Base-by-base conservation (phyloP, 2,888 invertebrate genomes). In the Pyrocoelia pectoralis region DNA sequence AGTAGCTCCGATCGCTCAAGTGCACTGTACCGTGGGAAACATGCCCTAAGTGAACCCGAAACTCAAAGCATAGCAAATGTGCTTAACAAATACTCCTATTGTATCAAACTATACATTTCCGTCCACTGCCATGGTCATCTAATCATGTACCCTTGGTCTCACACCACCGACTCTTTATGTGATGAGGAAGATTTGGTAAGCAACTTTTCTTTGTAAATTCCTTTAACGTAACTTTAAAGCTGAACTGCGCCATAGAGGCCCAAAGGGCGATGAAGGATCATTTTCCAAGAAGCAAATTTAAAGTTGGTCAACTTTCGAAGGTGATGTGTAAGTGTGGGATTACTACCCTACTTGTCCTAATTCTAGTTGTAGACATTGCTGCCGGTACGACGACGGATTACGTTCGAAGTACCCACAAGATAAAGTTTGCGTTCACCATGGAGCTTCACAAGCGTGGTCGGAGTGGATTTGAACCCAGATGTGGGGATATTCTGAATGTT, bases 1-100 rank as follows among this genome's bases (percentile, higher is more conserved):
- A 72, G 73, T 24, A 73, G 72, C 49, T 43, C 49, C 6, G 33
- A 65, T n/a, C 62, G 55, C 3, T 14, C 38, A 0, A 69, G 68
- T 33, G 54, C 61, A 17, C 66, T 59, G 51, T 74, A 73, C 55
- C 59, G 68, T 3, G 74, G 74, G 13, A 48, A 56, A 17, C 29
- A 61, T 17, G 58, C 69, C 4, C 40, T 74, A 18, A 74, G 74
- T 33, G 73, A 74, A 52, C 73, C 73, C 0, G 82, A 80, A 24
- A 40, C 70, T 0, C 57, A 61, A 65, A 62, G 68, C 5, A 49
- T 74, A 40, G 72, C 69, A 2, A 57, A 57, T 8, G 81, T 75
- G 0, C 56, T 74, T 15, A 40, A 48, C 1, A 68, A 65, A 46
- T 71, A 72, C 46, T 54, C 55, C 9, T 59, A 60, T 28, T 15